Evolutionary conservation across 2,888 invertebrate genomes (phyloP), one percentile per base, ranked within the genome.

Genomic region (Amblyjoppa fuscipennis): DNA sequence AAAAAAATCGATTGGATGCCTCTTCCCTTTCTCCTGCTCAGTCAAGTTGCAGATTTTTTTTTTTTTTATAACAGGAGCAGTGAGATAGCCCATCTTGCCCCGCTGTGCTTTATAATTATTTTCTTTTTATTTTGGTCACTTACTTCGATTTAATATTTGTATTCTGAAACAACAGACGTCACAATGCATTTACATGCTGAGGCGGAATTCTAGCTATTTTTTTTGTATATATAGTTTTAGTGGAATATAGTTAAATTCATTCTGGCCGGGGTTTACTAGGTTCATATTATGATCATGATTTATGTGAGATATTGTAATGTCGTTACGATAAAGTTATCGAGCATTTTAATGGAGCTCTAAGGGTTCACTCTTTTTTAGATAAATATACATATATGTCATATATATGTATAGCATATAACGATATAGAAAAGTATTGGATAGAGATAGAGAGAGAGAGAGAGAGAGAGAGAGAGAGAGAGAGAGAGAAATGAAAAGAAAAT

Each of bases 141-240:
- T 11, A 13, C 45, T 13, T 13, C 13, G 11, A 45, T 45, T 45
- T 45, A 45, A 45, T 45, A 45, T 11, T 45, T 45, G 45, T 45
- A 75, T 80, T 76, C 49, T 66, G 38, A 86, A 79, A 87, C 74
- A 85, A 90, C 81, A 90, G 87, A 89, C 81, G 87, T 79, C 90
- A 91, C 89, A 89, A 91, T 92, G 91, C 90, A 90, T 89, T 85
- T 66, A 89, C 92, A 91, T 91, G 91, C 92, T 89, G 84, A 85
- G 83, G 73, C 87, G 85, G 84, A 83, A 56, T 25, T 82, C 77
- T 74, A 86, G 34, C 84, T 88, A 86, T 81, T 82, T 70, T 70
- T 13, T 51, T 51, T 51, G 49, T 6, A 31, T 49, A 41, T 2
- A 61, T n/a, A 28, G 16, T 38, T 71, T 53, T 20, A 84, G 64